Evolutionary conservation across 2,888 invertebrate genomes (phyloP).

Genomic region (Lucinisca nassula): DNA sequence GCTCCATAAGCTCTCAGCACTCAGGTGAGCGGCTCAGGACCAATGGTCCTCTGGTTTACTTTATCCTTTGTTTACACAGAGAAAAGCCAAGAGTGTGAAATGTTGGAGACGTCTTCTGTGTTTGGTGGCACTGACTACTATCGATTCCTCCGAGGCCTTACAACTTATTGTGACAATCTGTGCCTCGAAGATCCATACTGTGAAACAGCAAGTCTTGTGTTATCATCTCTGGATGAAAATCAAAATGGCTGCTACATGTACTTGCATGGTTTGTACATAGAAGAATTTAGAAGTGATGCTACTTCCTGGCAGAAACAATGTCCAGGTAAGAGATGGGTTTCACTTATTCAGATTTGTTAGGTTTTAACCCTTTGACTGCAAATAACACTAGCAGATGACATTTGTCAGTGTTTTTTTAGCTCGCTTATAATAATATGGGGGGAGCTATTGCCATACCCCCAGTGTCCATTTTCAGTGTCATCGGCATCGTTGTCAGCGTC

Average conservation of each 20-base stretch:
- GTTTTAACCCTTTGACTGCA: no score
- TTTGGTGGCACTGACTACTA: conserved; percentile 18
- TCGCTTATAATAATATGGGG: no score
- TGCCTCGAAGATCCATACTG: conserved; percentile 19
- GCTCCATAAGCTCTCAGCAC: no score
- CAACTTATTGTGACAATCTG: not conserved
- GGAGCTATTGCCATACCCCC: no score
- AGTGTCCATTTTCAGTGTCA: no score
- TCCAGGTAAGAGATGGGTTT: conserved; percentile 4
- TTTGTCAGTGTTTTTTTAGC: no score
- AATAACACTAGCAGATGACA: no score
- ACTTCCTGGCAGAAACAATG: conserved; percentile 12
- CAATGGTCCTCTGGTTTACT: no score
- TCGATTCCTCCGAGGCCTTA: not conserved
- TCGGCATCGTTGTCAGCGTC: no score
- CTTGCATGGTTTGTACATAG: not conserved
- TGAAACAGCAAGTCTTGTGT: not conserved
- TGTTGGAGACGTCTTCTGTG: not conserved
- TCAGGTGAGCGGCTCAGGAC: no score
- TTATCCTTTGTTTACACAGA: no score
- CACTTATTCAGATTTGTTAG: no score
- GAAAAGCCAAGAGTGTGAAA: not conserved
- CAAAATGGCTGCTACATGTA: conserved; percentile 27
- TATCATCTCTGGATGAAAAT: not conserved
- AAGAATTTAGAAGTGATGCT: not conserved